Evolutionary conservation across 2,888 invertebrate species (phyloP), one percentile per base, ranked within the genome.

Genomic region (Heterodera filipjevi): DNA sequence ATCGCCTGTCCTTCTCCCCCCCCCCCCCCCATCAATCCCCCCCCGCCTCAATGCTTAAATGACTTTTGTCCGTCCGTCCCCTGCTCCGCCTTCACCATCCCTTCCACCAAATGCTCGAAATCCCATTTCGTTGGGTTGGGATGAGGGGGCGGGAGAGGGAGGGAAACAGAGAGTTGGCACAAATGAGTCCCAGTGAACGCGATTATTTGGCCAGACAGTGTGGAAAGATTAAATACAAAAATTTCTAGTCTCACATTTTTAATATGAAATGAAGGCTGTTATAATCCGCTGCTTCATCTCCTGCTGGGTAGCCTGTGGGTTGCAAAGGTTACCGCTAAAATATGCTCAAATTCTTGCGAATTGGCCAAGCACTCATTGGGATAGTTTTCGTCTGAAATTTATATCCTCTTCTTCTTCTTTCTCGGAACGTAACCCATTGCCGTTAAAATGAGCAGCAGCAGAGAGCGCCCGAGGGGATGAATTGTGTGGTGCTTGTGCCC

Each of bases 21-120:
- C 16, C n/a, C 59, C 59, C 49, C 59, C 49, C 49, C 49, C 49
- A 53, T 53, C 49, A 53, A 53, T 53, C 49, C 19, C 19, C n/a
- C 59, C 27, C 59, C n/a, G 3, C 59, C 59, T 59, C 59, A 59
- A 59, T 59, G 59, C 59, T 59, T 59, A 59, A 59, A 59, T 53
- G 59, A 59, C 59, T 59, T 59, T 59, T 59, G n/a, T 59, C 59
- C 59, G n/a, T 19, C 49, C 49, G 14, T 22, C 49, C 59, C n/a
- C 12, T 49, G 12, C 49, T 53, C 22, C 19, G 49, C 22, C 49
- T 53, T 53, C 12, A 22, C 49, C 49, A 39, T 39, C 39, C 39
- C 39, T 39, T 12, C 49, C 49, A 49, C 49, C 39, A 39, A 49
- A 49, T 49, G 49, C 49, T 49, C 59, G n/a, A 59, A n/a, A 59